These are phyloP conservation scores for Takifugu bimaculatus DNA, from an alignment of 2,113 vertebrate species.

Conservation along the genomic window DNA sequence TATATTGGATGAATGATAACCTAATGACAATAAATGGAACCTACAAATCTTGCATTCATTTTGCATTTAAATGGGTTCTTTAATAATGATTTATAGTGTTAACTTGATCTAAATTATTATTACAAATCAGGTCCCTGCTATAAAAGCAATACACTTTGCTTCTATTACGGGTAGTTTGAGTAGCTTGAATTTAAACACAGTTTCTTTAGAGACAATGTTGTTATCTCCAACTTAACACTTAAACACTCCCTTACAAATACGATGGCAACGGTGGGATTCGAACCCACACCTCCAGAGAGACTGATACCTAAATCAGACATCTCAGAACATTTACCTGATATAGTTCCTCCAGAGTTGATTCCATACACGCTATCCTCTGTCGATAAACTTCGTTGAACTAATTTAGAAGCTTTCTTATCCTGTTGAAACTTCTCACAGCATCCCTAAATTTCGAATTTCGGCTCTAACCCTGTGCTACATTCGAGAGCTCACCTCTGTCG, in stretches of 20 bases:
- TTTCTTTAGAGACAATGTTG: too few species aligned
- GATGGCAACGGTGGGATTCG: conserved; percentile 64
- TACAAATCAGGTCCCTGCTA: conserved; percentile 2
- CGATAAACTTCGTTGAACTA: conserved; percentile 53
- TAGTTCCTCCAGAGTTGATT: conserved; percentile 22
- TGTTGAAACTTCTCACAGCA: not conserved
- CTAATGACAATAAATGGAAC: conserved; percentile 47
- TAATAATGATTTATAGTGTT: conserved; percentile 1
- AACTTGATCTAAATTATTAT: conserved; percentile 8
- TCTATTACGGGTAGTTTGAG: too few species aligned
- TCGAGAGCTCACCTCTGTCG: not conserved
- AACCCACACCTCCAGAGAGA: conserved; percentile 77
- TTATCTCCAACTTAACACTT: too few species aligned
- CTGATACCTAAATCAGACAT: conserved; percentile 81
- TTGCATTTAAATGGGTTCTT: conserved; percentile 5
- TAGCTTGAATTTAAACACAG: too few species aligned
- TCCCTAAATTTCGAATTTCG: not conserved
- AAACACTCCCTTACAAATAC: not conserved
- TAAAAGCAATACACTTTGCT: too few species aligned
- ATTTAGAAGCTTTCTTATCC: conserved; percentile 48
- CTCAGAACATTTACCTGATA: conserved; percentile 63
- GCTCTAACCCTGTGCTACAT: not conserved
- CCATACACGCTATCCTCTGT: conserved; percentile 44
- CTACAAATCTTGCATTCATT: conserved; percentile 25
- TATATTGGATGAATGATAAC: conserved; percentile 55